A percentile compares a stretch with the other conserved stretches of the same genome.
Conservation (phyloP, 2,888 invertebrate genomes). For the Amiota communis region DNA sequence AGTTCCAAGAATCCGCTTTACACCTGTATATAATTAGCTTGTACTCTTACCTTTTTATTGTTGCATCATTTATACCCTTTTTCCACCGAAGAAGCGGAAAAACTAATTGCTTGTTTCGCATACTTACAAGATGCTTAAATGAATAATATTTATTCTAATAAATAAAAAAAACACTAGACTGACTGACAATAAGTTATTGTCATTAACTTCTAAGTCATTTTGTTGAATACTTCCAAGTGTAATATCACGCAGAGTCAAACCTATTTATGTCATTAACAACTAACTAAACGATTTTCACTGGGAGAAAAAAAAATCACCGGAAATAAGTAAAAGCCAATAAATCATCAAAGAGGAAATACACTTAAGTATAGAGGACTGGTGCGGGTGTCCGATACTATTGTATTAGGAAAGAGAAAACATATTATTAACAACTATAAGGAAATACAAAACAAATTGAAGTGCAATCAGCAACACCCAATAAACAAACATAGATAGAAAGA, state of each 20-base stretch:
- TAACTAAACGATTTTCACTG: slow-evolving; percentile 35
- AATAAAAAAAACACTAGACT: no score
- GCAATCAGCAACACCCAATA: slow-evolving; percentile 42
- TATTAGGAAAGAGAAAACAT: slow-evolving; percentile 18
- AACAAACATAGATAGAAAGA: slow-evolving; percentile 37
- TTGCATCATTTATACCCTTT: no score
- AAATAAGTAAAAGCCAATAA: slow-evolving; percentile 69
- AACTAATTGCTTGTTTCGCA: no score
- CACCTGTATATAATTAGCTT: no score
- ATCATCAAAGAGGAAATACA: slow-evolving; percentile 58
- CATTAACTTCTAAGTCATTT: no score
- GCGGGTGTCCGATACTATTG: not conserved
- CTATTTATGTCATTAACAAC: slow-evolving; percentile 35
- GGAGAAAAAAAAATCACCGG: slow-evolving; percentile 51
- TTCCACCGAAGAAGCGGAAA: no score
- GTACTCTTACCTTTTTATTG: no score
- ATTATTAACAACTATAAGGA: slow-evolving; percentile 30
- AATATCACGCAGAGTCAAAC: not conserved
- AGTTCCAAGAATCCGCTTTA: no score
- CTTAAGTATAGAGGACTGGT: slow-evolving; percentile 34
- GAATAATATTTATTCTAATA: no score
- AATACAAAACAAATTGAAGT: slow-evolving; percentile 39
- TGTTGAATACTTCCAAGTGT: no score
- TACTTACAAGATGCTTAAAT: no score
- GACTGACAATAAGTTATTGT: no score